Base-by-base conservation (phyloP, 2,113 vertebrate species). In the Sinosuthora webbiana region DNA sequence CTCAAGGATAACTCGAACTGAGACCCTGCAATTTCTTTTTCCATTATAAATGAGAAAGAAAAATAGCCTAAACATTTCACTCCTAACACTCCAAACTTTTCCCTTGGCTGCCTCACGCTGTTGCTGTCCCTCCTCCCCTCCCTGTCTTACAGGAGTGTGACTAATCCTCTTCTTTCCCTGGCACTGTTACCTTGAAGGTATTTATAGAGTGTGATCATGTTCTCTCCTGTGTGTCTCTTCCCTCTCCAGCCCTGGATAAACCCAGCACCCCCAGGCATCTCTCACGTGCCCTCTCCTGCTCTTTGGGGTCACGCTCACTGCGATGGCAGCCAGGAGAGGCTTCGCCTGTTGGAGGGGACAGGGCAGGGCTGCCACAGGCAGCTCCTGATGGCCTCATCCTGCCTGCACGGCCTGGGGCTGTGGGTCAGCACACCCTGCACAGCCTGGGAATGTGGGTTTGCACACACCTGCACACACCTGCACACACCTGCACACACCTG, bases 121-220 rank as follows among this genome's bases (percentile, higher is more conserved):
- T 12, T 91, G 81, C 63, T 88, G n/a, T 9, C 53, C 60, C 31
- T 50, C 30, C 56, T 67, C 35, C 65, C 52, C 44, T 74, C 73
- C 22, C 47, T 55, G n/a, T 47, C 39, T 63, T 52, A 47, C 59
- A 83, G 39, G 41, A 90, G 70, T 77, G 91, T 95, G 94, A 97
- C 95, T 95, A 95, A 96, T 93, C 93, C 87, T 90, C 67, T 65
- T 42, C 90, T 45, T 67, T 57, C 63, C 63, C 78, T 63, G 68
- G 59, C 79, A 30, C 87, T 19, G 63, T 50, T 93, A 94, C 94
- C 93, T 95, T 89, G 94, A 82, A 93, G 84, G 95, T 95, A 95
- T 97, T 95, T 95, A 96, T 85, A 93, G 95, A 91, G 81, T 18
- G 53, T 31, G 84, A 91, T 87, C 81, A 4, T 94, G 87, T 70